phyloP scores from a whole-genome alignment of 2,797 vertebrate genomes.

The Knipowitschia caucasica region DNA sequence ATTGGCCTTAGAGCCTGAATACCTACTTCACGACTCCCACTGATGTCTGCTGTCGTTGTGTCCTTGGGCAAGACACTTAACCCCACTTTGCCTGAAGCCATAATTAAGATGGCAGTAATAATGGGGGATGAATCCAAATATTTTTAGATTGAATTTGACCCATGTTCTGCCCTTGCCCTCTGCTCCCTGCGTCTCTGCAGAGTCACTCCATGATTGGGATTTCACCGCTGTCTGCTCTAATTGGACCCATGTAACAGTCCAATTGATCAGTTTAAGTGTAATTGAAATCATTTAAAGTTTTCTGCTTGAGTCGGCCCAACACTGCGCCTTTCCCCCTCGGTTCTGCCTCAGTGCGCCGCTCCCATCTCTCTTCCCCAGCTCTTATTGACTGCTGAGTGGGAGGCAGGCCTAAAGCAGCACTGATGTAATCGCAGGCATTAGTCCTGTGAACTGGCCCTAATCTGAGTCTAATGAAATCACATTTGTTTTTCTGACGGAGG shows the following conservation, averaged over 20 bases:
- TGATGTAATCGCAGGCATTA: conserved; percentile 72
- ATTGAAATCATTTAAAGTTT: conserved; percentile 56
- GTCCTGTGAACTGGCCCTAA: conserved; percentile 71
- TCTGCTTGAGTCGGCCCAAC: conserved; percentile 43
- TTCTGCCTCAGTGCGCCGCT: conserved; percentile 54
- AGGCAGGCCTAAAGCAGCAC: conserved; percentile 69
- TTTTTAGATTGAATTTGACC: too few species aligned
- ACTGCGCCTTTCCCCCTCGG: conserved; percentile 33
- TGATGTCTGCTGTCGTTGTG: too few species aligned
- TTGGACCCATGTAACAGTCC: conserved; percentile 46
- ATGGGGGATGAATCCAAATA: too few species aligned
- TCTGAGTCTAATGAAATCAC: conserved; percentile 71
- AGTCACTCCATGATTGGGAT: conserved; percentile 27
- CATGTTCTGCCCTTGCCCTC: background rate
- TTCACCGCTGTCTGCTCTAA: conserved; percentile 44
- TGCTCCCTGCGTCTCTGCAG: conserved; percentile 8
- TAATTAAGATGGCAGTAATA: too few species aligned
- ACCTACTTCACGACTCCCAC: too few species aligned
- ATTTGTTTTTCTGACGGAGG: conserved; percentile 47
- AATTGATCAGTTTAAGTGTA: conserved; percentile 58
- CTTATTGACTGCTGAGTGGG: conserved; percentile 71
- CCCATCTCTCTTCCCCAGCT: conserved; percentile 57
- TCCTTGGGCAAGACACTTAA: too few species aligned
- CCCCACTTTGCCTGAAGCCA: too few species aligned
- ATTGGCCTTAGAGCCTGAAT: too few species aligned